These are phyloP conservation scores for Montifringilla adamsi DNA, from an alignment of 2,113 vertebrate species.

Conservation along the genomic window DNA sequence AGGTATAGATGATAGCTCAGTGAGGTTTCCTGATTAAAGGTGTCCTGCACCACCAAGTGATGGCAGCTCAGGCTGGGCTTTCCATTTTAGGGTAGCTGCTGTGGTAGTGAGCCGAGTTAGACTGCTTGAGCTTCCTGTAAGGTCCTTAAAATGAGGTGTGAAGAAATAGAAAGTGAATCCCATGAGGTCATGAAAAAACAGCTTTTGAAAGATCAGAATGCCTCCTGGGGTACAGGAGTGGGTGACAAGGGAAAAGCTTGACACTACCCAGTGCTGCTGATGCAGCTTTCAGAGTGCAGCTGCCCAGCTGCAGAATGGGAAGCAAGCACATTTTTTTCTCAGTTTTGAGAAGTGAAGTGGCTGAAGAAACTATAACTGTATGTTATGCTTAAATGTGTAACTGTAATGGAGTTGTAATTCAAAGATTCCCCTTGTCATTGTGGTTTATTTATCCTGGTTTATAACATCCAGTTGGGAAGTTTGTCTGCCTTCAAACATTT, in stretches of 20 bases:
- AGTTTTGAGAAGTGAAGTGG: not conserved
- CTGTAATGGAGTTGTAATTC: not conserved
- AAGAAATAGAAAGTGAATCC: not conserved
- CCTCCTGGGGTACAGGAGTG: not conserved
- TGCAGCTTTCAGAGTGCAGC: fast-evolving
- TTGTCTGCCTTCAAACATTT: not conserved
- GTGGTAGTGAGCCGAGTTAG: not conserved
- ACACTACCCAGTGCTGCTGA: not conserved
- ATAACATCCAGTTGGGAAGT: not conserved
- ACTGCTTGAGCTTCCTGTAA: not conserved
- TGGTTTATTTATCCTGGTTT: not conserved
- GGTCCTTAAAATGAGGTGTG: not conserved
- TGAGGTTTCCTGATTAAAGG: not conserved
- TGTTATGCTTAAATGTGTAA: not conserved
- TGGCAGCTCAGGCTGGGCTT: not conserved
- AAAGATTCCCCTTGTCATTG: not conserved
- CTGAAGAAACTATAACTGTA: not conserved
- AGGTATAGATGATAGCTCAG: not conserved
- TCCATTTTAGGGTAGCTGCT: not conserved
- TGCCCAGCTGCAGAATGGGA: not conserved
- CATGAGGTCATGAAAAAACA: not conserved
- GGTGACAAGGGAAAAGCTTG: not conserved
- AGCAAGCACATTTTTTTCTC: fast-evolving
- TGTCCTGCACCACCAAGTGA: not conserved
- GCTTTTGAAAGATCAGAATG: not conserved